Evolutionary conservation across 2,888 invertebrate genomes (phyloP).

Genomic region (Polyploca ridens): DNA sequence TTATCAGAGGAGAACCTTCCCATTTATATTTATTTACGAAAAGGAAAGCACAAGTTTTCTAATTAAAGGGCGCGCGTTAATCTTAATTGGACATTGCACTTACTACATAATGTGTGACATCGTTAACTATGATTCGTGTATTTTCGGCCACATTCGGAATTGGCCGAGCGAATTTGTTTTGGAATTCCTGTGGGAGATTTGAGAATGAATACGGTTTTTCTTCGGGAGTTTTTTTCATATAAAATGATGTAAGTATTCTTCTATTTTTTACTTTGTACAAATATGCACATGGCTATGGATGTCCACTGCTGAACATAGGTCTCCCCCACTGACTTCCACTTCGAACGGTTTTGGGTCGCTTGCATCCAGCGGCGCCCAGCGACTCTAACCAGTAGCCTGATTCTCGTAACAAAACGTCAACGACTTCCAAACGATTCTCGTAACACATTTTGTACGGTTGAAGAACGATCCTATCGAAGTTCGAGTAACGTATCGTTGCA

Average conservation of each 20-base stretch:
- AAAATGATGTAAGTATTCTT: not conserved
- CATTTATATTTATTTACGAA: slow-evolving; percentile 49
- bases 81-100: slow-evolving; percentile 55
- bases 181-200: not conserved
- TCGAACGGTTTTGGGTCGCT: too few relatives aligned
- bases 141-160: slow-evolving; percentile 1
- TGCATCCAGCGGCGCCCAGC: too few relatives aligned
- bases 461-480: too few relatives aligned
- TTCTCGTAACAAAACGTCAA: too few relatives aligned
- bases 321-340: too few relatives aligned
- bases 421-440: too few relatives aligned
- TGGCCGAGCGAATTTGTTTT: not conserved
- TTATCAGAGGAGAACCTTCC: slow-evolving; percentile 27
- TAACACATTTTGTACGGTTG: too few relatives aligned
- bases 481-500: too few relatives aligned
- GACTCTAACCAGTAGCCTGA: too few relatives aligned
- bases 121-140: slow-evolving; percentile 41
- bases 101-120: slow-evolving; percentile 49
- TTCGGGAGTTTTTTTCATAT: not conserved
- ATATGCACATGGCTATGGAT: too few relatives aligned
- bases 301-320: too few relatives aligned
- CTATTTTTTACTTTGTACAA: too few relatives aligned
- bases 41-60: slow-evolving; percentile 50
- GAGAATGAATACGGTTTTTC: not conserved
- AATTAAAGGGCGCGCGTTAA: slow-evolving; percentile 66